Conservation (phyloP, 2,113 vertebrate species). For the Hippocampus mohnikei region DNA sequence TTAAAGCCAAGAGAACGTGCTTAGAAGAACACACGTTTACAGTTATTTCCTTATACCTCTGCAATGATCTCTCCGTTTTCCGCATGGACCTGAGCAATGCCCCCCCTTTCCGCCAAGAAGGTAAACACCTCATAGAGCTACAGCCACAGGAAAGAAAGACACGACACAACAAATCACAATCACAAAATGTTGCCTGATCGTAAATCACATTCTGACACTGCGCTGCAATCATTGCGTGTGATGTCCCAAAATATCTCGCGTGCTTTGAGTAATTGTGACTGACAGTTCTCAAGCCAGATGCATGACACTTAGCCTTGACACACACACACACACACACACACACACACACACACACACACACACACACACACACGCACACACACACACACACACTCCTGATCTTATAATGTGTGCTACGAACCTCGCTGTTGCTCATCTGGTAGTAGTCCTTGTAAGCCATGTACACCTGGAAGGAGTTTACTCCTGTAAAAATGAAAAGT, state of each 20-base stretch:
- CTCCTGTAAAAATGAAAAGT: conserved; percentile 68
- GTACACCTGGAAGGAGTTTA: conserved; percentile 97
- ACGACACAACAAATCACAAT: neutral
- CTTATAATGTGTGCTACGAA: conserved; percentile 42
- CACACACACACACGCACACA: neutral
- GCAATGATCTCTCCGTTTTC: conserved; percentile 97
- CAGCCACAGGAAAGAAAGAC: conserved; percentile 25
- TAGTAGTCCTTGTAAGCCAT: conserved; percentile 98
- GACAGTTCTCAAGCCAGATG: conserved; percentile 21
- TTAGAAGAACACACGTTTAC: neutral
- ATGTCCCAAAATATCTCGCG: conserved; percentile 39
- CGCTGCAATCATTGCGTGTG: conserved; percentile 58
- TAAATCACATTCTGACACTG: conserved; percentile 17
- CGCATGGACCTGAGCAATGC: conserved; percentile 91
- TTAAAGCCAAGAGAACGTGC: neutral
- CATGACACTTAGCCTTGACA: conserved; percentile 50
- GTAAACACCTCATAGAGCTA: conserved; percentile 94
- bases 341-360: conserved; percentile 9
- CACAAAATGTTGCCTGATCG: neutral
- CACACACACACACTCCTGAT: no score
- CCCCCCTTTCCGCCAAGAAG: conserved; percentile 87
- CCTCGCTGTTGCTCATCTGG: conserved; percentile 97
- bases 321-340: no score
- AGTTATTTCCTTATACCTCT: conserved; percentile 75
- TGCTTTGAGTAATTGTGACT: conserved; percentile 34